A percentile compares a stretch with the other conserved stretches of the same genome.
Evolutionary conservation across 2,888 invertebrate genomes (phyloP).

Genomic region (Agonum fuliginosum): DNA sequence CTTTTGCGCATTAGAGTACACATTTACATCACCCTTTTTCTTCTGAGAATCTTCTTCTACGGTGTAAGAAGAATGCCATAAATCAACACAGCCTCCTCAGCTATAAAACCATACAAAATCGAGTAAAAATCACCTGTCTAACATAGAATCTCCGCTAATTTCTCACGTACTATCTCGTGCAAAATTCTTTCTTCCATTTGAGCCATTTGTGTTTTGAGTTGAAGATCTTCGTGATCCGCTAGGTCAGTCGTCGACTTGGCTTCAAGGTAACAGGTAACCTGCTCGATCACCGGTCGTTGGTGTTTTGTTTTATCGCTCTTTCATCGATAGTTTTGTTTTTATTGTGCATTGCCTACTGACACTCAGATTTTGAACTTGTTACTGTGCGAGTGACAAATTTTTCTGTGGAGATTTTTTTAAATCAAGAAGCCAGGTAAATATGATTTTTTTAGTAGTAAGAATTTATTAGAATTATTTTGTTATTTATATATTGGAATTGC

Average conservation of each 20-base stretch:
- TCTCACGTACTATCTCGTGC: not conserved
- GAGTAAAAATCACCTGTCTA: not conserved
- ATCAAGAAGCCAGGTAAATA: too few species aligned
- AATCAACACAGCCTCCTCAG: not conserved
- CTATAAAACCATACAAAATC: constrained; percentile 1
- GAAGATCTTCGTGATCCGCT: not conserved
- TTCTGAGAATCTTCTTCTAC: not conserved
- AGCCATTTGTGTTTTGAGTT: not conserved
- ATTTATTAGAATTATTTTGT: too few species aligned
- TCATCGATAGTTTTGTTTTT: constrained; percentile 27
- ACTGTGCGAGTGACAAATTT: not conserved
- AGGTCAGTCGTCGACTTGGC: constrained; percentile 27
- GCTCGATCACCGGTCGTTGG: not conserved
- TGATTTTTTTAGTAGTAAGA: too few species aligned
- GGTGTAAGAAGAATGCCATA: not conserved
- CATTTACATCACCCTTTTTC: not conserved
- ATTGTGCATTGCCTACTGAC: not conserved
- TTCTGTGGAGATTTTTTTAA: not conserved
- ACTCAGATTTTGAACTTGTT: too few species aligned
- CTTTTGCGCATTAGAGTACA: not conserved
- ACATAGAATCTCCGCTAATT: constrained; percentile 5
- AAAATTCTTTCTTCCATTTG: not conserved
- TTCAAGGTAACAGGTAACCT: constrained; percentile 38
- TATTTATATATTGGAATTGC: too few species aligned
- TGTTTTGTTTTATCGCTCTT: constrained; percentile 11